Base-by-base conservation (phyloP, 1,140 invertebrate genomes). In the Campoletis sonorensis region DNA sequence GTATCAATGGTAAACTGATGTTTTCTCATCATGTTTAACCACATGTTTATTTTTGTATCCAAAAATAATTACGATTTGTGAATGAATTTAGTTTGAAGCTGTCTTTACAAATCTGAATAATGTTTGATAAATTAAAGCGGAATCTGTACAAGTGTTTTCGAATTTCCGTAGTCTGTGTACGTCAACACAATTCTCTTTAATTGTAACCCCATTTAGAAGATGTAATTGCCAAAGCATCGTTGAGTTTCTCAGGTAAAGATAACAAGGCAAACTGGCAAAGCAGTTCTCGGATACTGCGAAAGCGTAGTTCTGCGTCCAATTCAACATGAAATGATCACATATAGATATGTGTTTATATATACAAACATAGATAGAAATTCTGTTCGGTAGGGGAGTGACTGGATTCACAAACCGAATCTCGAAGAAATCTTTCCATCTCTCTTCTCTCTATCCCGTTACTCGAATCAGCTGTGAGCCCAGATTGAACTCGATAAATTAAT, bases 401-500 rank as follows among this genome's bases (percentile, higher is more conserved):
- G 40, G 23, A 0, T 26, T 79, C 21, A 68, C 26, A 68, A 21
- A 68, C n/a, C 16, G 67, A 51, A 49, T n/a, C 27, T 27, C n/a
- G 33, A 75, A 27, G 49, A 3, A 23, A 58, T 58, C 16, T n/a
- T 58, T 58, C 54, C 11, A 13, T 45, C 11, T 45, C 40, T 45
- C 40, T 13, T n/a, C 18, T 27, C 15, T 67, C 23, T 13, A 23
- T 58, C 49, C 33, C 23, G 21, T n/a, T 75, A 10, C 72, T 58
- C 8, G 72, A 58, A 73, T 73, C 37, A 40, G 11, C 71, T 49
- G 23, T 49, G 72, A 18, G 15, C 45, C 21, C 21, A 26, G 72
- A 75, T 75, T 75, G 72, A 75, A 54, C 49, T 49, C 72, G 33
- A 75, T 75, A 75, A 79, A 79, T 45, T 49, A 79, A 79, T 79